Conservation (phyloP, 1,140 invertebrate species). For the Adelges cooleyi region DNA sequence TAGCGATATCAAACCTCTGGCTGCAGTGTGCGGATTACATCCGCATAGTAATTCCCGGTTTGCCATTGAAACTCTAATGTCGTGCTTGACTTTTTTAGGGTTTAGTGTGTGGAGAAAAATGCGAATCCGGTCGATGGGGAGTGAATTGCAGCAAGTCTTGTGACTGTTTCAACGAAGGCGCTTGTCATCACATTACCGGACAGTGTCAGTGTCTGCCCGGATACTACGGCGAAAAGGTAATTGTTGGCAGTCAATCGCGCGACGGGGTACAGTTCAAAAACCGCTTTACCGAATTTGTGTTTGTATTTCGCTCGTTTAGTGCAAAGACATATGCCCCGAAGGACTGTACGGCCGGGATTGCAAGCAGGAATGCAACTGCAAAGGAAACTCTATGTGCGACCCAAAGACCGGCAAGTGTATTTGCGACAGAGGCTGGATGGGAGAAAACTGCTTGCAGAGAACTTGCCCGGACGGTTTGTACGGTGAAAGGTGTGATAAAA, state of each 20-base stretch:
- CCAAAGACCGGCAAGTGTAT: slow-evolving; percentile 54
- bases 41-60: no score
- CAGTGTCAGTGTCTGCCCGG: slow-evolving; percentile 62
- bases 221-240: slow-evolving; percentile 60
- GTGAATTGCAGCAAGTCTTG: slow-evolving; percentile 61
- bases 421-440: slow-evolving; percentile 65
- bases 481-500: slow-evolving; percentile 56
- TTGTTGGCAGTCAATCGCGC: no score
- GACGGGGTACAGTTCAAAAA: no score
- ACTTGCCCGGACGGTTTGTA: slow-evolving; percentile 53
- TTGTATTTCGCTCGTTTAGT: slow-evolving; percentile 43
- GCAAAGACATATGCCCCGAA: slow-evolving; percentile 59
- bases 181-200: slow-evolving; percentile 67
- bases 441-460: slow-evolving; percentile 53
- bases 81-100: slow-evolving; percentile 42
- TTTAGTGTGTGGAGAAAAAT: slow-evolving; percentile 59
- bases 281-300: not conserved
- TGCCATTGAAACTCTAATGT: not conserved
- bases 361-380: slow-evolving; percentile 55
- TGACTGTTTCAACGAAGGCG: slow-evolving; percentile 76
- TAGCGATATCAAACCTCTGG: no score
- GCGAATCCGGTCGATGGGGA: slow-evolving; percentile 61
- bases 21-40: no score
- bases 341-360: slow-evolving; percentile 70
- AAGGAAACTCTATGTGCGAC: slow-evolving; percentile 54